phyloP scores from a whole-genome alignment of 2,113 vertebrate species.

The Eurystomus gularis region DNA sequence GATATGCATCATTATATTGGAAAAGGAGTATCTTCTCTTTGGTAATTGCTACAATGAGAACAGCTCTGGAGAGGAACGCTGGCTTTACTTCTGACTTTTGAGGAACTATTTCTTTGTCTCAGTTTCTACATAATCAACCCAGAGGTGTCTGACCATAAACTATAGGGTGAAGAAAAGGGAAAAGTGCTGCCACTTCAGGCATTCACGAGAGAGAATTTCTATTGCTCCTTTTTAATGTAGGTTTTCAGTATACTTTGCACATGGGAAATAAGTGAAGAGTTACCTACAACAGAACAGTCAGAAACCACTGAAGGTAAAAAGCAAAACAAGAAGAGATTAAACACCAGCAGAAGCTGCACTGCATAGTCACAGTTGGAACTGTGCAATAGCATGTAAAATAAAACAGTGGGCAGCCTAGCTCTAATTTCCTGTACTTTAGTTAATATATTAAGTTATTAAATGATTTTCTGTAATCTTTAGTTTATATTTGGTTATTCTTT shows the following conservation, averaged over 20 bases:
- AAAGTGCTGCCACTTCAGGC: neutral
- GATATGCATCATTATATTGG: neutral
- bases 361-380: neutral
- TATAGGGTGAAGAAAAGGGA: neutral
- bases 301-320: neutral
- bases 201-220: neutral
- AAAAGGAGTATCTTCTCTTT: neutral
- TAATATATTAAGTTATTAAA: neutral
- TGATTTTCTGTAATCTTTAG: neutral
- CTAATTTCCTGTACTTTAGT: neutral
- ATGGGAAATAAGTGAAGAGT: neutral
- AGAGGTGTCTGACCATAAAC: neutral
- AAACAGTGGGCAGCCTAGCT: neutral
- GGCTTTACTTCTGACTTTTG: neutral
- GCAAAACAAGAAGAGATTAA: neutral
- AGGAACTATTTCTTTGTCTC: neutral
- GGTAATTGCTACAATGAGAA: neutral
- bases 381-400: neutral
- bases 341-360: neutral
- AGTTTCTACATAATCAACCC: neutral
- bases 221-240: neutral
- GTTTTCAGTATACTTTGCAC: neutral
- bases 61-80: neutral
- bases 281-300: neutral
- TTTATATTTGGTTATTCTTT: neutral